Evolutionary conservation across 2,888 invertebrate genomes (phyloP), one percentile per base, ranked within the genome.

Genomic region (Eurytoma adleriae): DNA sequence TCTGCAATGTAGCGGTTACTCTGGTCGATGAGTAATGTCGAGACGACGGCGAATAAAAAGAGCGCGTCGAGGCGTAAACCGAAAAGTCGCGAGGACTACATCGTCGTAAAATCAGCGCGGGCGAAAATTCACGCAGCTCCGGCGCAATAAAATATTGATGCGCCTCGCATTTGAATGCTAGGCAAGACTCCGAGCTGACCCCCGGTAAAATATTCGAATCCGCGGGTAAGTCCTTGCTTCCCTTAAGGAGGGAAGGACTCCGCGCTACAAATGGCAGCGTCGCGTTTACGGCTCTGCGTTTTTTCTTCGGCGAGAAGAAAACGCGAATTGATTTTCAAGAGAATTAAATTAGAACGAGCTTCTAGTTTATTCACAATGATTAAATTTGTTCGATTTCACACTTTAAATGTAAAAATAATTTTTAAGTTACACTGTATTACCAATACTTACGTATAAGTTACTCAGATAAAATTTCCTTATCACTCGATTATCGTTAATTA

Each of bases 131-230:
- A 87, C 89, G 89, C 88, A 52, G 40, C 20, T 62, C 48, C n/a
- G 81, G 83, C 84, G 87, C 85, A 87, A 87, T 88, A 88, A 88
- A 88, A 88, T 87, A 88, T 87, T 87, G 88, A 88, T 86, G 88
- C 84, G 78, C 7, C 40, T 40, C 79, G 83, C 84, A 85, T 86
- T 86, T 85, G 86, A 86, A 86, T 87, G 84, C 84, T 83, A 61
- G 52, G 77, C 40, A 50, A 80, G 73, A 7, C 40, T 54, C 73
- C 73, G 61, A 13, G 68, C 71, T 74, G 80, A 80, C 80, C 78
- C 72, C 59, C 48, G 67, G 64, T 72, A 68, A 76, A 80, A 80
- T 76, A 80, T 72, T 80, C 57, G 61, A 40, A 61, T 79, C 68
- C 56, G 54, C 61, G 40, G 68, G 59, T n/a, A 68, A 75, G 68